A percentile compares a stretch with the other conserved stretches of the same genome.
Evolutionary conservation across 2,888 invertebrate genomes (phyloP).

Genomic region (Zhengitettix transpicula): DNA sequence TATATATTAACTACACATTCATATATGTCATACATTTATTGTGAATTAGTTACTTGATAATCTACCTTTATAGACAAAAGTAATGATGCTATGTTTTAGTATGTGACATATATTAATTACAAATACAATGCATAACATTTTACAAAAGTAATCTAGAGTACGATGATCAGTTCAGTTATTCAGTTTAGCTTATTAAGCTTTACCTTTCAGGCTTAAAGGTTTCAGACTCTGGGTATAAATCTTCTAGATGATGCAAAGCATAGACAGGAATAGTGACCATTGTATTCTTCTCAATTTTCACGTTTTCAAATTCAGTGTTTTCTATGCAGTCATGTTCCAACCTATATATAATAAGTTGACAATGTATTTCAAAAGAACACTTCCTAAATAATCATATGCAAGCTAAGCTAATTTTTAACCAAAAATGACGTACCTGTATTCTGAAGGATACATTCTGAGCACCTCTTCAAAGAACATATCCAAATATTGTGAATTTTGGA

Average conservation of each 20-base stretch:
- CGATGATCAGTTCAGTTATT: neutral
- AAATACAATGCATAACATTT: too few species aligned
- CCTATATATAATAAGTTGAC: constrained; percentile 1
- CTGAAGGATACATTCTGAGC: constrained; percentile 12
- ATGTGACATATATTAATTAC: too few species aligned
- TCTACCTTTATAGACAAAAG: neutral
- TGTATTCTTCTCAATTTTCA: constrained; percentile 9
- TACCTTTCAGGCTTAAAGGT: constrained; percentile 13
- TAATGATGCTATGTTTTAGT: too few species aligned
- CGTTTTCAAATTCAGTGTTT: constrained; percentile 6
- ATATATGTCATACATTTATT: neutral
- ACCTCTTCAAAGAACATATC: constrained; percentile 14
- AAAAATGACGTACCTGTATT: constrained; percentile 11
- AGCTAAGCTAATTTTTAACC: neutral
- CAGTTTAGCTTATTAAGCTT: neutral
- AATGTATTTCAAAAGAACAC: neutral
- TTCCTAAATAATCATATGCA: neutral
- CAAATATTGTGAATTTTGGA: constrained; percentile 12
- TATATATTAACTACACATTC: too few species aligned
- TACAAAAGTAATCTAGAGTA: too few species aligned
- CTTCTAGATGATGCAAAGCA: constrained; percentile 12
- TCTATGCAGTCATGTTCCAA: constrained; percentile 10
- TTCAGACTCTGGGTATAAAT: constrained; percentile 13
- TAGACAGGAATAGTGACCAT: constrained; percentile 12
- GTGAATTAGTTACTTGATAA: neutral